Conservation (phyloP, 2,797 vertebrate genomes). For the Danio kyathit region DNA sequence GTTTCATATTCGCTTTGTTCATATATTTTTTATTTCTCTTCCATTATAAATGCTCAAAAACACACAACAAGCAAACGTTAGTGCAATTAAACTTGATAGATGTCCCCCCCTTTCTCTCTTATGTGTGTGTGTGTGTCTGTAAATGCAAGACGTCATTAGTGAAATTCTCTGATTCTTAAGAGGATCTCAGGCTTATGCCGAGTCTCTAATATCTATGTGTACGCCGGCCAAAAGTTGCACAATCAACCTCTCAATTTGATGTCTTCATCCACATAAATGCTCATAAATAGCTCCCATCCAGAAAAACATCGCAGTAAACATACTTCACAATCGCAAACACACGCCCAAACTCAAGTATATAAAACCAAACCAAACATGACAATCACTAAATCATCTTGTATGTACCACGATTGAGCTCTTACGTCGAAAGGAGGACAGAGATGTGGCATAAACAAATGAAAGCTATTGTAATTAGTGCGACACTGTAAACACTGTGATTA, state of each 20-base stretch:
- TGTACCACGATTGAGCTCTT: constrained; percentile 1
- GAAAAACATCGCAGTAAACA: neutral
- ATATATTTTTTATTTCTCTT: constrained; percentile 4
- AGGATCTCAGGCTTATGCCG: constrained; percentile 37
- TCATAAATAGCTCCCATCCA: neutral
- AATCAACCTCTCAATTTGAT: neutral
- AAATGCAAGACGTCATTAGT: constrained; percentile 40
- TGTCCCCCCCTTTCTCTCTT: neutral
- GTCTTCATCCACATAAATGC: neutral
- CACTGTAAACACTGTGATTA: constrained; percentile 60
- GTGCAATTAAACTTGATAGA: constrained; percentile 33
- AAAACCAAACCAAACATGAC: neutral
- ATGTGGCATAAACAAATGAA: constrained; percentile 71
- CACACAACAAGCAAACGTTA: constrained; percentile 10
- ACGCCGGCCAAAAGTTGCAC: constrained; percentile 18
- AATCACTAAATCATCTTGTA: neutral
- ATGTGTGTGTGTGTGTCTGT: neutral
- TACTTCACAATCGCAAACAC: neutral
- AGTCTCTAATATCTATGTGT: constrained; percentile 18
- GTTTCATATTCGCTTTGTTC: neutral
- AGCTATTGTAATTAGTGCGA: constrained; percentile 54
- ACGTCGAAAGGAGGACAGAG: neutral
- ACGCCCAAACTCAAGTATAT: neutral
- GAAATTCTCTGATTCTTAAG: constrained; percentile 38
- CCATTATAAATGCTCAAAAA: constrained; percentile 4